phyloP scores from a whole-genome alignment of 2,888 invertebrate genomes.

The Eupithecia pulchellata region DNA sequence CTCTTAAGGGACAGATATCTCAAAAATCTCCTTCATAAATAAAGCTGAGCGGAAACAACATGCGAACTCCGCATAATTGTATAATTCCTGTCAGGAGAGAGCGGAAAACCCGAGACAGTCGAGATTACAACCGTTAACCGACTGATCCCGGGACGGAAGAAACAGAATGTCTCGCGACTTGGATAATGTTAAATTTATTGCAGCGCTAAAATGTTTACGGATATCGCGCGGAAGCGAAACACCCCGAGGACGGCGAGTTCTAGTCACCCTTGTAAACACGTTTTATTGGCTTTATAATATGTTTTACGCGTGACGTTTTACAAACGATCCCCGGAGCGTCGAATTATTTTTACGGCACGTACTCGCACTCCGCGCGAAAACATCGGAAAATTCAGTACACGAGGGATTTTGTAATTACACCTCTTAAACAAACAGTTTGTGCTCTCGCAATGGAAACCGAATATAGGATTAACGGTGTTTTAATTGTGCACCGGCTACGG shows the following conservation, averaged over 20 bases:
- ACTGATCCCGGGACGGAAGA: constrained; percentile 81
- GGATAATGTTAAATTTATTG: constrained; percentile 85
- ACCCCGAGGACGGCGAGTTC: constrained; percentile 73
- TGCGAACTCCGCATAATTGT: constrained; percentile 72
- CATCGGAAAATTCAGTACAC: constrained; percentile 75
- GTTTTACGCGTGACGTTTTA: constrained; percentile 86
- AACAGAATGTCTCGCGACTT: constrained; percentile 82
- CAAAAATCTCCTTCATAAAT: constrained; percentile 50
- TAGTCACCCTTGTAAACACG: constrained; percentile 85
- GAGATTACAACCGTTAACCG: constrained; percentile 83
- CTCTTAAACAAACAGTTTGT: constrained; percentile 75
- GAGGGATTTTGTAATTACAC: constrained; percentile 81
- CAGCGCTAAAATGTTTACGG: constrained; percentile 85
- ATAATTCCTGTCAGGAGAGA: constrained; percentile 74
- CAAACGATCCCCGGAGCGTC: constrained; percentile 84
- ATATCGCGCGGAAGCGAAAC: constrained; percentile 77
- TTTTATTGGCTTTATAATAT: constrained; percentile 86
- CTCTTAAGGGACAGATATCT: constrained; percentile 44
- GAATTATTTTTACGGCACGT: constrained; percentile 85
- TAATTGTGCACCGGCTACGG: constrained; percentile 50
- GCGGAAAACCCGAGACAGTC: constrained; percentile 76
- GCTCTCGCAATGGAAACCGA: constrained; percentile 61
- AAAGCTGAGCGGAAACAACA: constrained; percentile 60
- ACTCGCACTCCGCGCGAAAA: constrained; percentile 73
- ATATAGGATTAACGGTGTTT: constrained; percentile 57